phyloP scores from a whole-genome alignment of 2,888 invertebrate genomes.

The Yponomeuta sedellus region DNA sequence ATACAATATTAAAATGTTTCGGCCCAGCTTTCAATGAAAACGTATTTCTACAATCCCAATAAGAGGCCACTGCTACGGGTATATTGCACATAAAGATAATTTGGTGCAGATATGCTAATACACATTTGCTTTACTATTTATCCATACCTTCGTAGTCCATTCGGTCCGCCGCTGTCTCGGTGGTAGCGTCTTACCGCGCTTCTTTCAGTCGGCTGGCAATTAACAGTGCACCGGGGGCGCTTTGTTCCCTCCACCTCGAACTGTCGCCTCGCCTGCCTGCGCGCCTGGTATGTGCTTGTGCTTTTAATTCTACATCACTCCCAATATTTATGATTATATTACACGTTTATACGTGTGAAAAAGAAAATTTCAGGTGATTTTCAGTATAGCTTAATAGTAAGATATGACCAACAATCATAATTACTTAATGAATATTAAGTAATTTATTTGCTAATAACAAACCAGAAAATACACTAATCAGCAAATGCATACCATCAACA shows the following conservation, averaged over 20 bases:
- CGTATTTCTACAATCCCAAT: neutral
- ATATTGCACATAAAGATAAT: too few relatives aligned
- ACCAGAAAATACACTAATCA: neutral
- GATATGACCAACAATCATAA: too few relatives aligned
- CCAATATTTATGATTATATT: too few relatives aligned
- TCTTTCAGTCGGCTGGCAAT: conserved; percentile 24
- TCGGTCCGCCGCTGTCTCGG: conserved; percentile 1
- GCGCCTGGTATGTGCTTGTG: neutral
- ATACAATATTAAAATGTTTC: neutral
- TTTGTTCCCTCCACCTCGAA: conserved; percentile 17
- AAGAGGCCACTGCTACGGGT: too few relatives aligned
- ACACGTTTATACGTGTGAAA: too few relatives aligned
- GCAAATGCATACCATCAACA: neutral
- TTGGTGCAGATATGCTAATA: too few relatives aligned
- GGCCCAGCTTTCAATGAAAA: too few relatives aligned
- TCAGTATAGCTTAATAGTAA: too few relatives aligned
- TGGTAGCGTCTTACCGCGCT: conserved; percentile 22
- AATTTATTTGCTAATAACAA: neutral
- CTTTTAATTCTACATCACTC: neutral
- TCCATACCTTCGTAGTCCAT: neutral
- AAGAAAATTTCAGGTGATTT: too few relatives aligned
- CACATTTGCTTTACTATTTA: neutral
- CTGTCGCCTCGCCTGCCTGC: neutral
- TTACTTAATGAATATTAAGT: too few relatives aligned
- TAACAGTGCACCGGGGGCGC: conserved; percentile 22